These are phyloP conservation scores for Chionoecetes opilio DNA, from an alignment of 1,140 invertebrate species.

Conservation along the genomic window DNA sequence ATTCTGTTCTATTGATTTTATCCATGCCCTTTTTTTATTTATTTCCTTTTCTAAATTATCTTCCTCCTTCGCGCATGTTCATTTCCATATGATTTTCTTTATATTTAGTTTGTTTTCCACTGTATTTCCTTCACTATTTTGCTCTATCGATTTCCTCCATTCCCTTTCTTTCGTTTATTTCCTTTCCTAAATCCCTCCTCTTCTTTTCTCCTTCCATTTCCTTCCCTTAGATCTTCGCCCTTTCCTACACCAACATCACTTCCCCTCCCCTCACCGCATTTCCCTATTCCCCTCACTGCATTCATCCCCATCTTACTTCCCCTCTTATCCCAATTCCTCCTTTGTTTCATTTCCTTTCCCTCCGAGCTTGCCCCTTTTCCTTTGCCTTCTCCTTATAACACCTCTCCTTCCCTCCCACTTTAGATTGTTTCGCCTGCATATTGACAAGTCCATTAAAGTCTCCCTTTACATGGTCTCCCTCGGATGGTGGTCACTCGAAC, in stretches of 20 bases:
- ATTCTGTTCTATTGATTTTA: background rate
- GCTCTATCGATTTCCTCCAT: background rate
- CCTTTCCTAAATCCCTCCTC: background rate
- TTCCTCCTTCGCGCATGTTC: background rate
- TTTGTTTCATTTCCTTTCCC: background rate
- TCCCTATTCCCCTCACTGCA: background rate
- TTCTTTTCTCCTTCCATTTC: background rate
- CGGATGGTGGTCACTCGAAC: background rate
- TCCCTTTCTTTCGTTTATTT: background rate
- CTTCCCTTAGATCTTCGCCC: slow-evolving; percentile 13
- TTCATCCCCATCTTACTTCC: slow-evolving; percentile 17
- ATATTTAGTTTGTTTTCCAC: no score
- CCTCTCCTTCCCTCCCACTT: background rate
- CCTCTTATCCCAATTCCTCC: background rate
- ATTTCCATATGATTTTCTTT: background rate
- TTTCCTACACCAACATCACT: background rate
- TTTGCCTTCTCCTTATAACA: background rate
- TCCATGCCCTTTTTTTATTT: background rate
- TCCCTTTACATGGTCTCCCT: background rate
- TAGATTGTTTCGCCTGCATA: slow-evolving; percentile 13
- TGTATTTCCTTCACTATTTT: no score
- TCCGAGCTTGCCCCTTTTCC: background rate
- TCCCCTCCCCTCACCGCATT: background rate
- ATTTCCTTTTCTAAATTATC: no score
- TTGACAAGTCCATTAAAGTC: slow-evolving; percentile 20